Evolutionary conservation across 1,140 invertebrate genomes (phyloP), one percentile per base, ranked within the genome.

Genomic region (Hycleus phaleratus): DNA sequence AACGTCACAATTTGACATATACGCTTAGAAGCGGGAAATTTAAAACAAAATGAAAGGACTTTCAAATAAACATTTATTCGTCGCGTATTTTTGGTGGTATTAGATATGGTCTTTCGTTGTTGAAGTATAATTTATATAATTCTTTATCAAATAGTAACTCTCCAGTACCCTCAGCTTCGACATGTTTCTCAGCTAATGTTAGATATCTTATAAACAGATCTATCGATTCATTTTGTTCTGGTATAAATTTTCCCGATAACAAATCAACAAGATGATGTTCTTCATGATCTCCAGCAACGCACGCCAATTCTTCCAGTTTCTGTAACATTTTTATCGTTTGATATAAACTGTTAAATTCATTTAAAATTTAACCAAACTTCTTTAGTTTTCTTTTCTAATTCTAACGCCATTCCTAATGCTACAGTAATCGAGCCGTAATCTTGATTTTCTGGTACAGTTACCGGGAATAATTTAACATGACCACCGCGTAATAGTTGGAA

Each of bases 401-500:
- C 66, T 3, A 93, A 73, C 24, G 89, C 86, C 8, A 77, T 75
- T 44, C 72, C 66, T 72, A 93, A 83, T 0, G 88, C 87, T 3
- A 85, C 80, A 60, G 83, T 69, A 1, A 82, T 79, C 51, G 75
- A 77, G 0, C 74, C 75, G 82, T 86, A 91, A 38, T 83, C 76
- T 44, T 75, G 71, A 44, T 75, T 68, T 2, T 76, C 71, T 1
- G 86, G 85, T 46, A 79, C 75, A 59, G 79, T 68, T 7, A 90
- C 77, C n/a, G 66, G 66, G 26, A 60, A 64, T 5, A 85, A 67
- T 24, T 68, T 57, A 5, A 92, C 79, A 8, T 77, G 71, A 1
- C 91, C 92, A 9, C 92, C 92, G 25, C 92, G 76, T 67, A 85
- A 83, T 68, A 90, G 89, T 73, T 88, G 83, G 70, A 92, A 95